These are phyloP conservation scores for Escarpia spicata DNA, from an alignment of 2,888 invertebrate genomes.

Conservation along the genomic window DNA sequence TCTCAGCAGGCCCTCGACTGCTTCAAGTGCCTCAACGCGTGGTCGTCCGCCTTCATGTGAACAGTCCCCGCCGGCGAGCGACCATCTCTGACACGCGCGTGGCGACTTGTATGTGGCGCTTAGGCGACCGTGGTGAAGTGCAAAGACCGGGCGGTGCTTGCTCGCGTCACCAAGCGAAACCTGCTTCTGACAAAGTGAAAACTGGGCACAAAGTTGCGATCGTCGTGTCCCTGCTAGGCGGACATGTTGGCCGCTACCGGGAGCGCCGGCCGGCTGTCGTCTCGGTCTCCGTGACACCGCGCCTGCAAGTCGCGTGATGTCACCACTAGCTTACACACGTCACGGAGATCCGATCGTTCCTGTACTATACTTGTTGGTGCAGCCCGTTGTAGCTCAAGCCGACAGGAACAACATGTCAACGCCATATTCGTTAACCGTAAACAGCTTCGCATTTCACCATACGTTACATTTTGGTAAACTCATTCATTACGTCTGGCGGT, in stretches of 20 bases:
- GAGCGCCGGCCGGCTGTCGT: too few relatives aligned
- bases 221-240: not conserved
- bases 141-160: not conserved
- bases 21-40: slow-evolving; percentile 4
- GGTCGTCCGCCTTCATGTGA: not conserved
- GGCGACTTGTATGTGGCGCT: not conserved
- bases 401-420: not conserved
- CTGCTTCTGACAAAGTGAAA: not conserved
- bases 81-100: too few relatives aligned
- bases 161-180: not conserved
- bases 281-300: too few relatives aligned
- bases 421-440: not conserved
- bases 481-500: too few relatives aligned
- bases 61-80: not conserved
- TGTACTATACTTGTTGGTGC: not conserved
- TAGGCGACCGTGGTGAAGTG: not conserved
- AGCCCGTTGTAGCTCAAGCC: not conserved
- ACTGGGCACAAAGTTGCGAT: not conserved
- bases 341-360: not conserved
- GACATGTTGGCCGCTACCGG: too few relatives aligned
- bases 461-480: too few relatives aligned
- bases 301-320: not conserved
- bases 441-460: too few relatives aligned
- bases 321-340: not conserved
- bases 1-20: not conserved